phyloP scores from a whole-genome alignment of 2,888 invertebrate species.

The Empis livida region DNA sequence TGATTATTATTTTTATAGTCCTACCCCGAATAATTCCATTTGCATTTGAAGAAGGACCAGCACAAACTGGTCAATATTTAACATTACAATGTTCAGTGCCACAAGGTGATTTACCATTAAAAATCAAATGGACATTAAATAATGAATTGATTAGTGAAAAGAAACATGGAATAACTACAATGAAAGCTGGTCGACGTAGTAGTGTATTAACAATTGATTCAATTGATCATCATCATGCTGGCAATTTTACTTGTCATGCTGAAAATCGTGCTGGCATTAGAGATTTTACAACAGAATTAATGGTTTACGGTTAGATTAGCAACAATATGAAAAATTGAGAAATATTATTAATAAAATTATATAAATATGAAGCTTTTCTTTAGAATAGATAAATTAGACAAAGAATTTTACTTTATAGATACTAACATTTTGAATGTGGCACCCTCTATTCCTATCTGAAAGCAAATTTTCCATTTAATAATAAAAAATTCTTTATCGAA shows the following conservation, averaged over 20 bases:
- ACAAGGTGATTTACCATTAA: slow-evolving; percentile 67
- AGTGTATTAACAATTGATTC: slow-evolving; percentile 50
- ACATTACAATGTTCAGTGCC: slow-evolving; percentile 56
- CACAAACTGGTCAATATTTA: slow-evolving; percentile 57
- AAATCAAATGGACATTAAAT: slow-evolving; percentile 62
- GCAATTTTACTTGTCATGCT: slow-evolving; percentile 63
- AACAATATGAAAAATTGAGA: no score
- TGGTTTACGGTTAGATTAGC: slow-evolving; percentile 52
- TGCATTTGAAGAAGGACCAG: slow-evolving; percentile 61
- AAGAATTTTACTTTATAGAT: no score
- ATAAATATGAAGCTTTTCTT: no score
- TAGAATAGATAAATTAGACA: no score
- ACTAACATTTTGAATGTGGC: no score
- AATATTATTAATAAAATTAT: no score
- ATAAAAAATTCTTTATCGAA: no score
- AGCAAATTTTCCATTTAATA: no score
- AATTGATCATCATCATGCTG: slow-evolving; percentile 52
- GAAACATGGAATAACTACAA: slow-evolving; percentile 46
- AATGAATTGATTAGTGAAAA: slow-evolving; percentile 35
- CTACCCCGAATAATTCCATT: slow-evolving; percentile 69
- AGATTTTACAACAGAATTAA: slow-evolving; percentile 52
- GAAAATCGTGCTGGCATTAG: slow-evolving; percentile 57
- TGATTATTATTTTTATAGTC: slow-evolving; percentile 46
- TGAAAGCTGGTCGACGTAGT: slow-evolving; percentile 39
- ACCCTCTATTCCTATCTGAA: no score